Evolutionary conservation across 2,797 vertebrate genomes (phyloP).

Genomic region (Geotrypetes seraphini): DNA sequence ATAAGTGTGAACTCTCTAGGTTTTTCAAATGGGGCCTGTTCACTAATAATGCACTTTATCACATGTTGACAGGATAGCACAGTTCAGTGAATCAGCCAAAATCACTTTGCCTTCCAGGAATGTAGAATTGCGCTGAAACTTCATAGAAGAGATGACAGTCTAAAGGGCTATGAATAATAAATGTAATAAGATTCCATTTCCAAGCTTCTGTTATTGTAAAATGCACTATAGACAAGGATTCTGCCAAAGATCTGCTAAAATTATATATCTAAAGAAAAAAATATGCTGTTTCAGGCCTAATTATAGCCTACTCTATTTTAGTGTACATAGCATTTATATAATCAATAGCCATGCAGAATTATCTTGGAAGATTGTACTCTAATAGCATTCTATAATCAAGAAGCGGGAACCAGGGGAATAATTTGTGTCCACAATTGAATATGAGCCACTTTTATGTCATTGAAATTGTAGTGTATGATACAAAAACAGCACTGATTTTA

Average conservation of each 20-base stretch:
- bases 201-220: neutral
- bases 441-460: conserved; percentile 17
- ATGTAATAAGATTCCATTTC: neutral
- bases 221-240: conserved; percentile 11
- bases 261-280: too few relatives aligned
- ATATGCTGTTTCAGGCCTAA: conserved; percentile 10
- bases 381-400: conserved; percentile 11
- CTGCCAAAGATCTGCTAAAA: neutral
- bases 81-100: too few relatives aligned
- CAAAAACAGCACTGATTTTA: neutral
- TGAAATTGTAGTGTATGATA: neutral
- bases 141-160: neutral
- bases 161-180: neutral
- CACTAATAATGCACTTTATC: too few relatives aligned
- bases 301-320: conserved; percentile 10
- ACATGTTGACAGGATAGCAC: neutral
- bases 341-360: conserved; percentile 1
- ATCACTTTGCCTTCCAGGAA: conserved; percentile 10
- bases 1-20: too few relatives aligned
- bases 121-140: conserved; percentile 9
- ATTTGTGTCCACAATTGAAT: neutral
- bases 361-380: conserved; percentile 4
- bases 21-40: too few relatives aligned
- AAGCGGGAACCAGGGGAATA: conserved; percentile 6
- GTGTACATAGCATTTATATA: neutral